phyloP scores from a whole-genome alignment of 2,888 invertebrate genomes.

The Nymphalis urticae region DNA sequence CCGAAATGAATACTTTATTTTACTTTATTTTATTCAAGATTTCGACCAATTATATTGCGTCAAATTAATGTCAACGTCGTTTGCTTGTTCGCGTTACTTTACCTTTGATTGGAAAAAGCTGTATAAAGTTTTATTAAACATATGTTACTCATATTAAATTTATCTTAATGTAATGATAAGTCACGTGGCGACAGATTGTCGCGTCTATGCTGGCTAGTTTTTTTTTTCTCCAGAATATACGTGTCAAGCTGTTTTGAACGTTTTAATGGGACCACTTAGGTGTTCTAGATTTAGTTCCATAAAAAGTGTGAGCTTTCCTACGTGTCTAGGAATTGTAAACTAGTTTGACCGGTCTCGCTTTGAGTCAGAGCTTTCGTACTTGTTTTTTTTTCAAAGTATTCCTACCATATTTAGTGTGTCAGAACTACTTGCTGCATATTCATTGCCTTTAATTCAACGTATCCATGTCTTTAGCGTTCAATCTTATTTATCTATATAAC shows the following conservation, averaged over 20 bases:
- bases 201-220: background rate
- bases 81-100: too few species aligned
- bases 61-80: too few species aligned
- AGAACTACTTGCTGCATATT: conserved; percentile 30
- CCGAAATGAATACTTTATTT: too few species aligned
- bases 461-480: background rate
- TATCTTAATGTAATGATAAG: background rate
- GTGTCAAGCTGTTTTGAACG: conserved; percentile 27
- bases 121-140: background rate
- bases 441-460: conserved; percentile 26
- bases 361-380: conserved; percentile 37
- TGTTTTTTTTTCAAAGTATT: conserved; percentile 23
- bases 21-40: too few species aligned
- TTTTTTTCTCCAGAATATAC: conserved; percentile 17
- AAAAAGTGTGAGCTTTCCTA: conserved; percentile 39
- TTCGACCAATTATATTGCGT: too few species aligned
- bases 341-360: conserved; percentile 36
- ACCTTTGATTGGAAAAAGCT: too few species aligned
- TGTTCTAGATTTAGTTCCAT: conserved; percentile 35
- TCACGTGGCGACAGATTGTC: background rate
- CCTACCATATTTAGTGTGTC: conserved; percentile 24
- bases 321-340: conserved; percentile 35
- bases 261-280: conserved; percentile 34
- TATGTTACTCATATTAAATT: conserved; percentile 2
- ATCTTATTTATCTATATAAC: background rate